Conservation (phyloP, 2,113 vertebrate species). For the Gambusia holbrooki region DNA sequence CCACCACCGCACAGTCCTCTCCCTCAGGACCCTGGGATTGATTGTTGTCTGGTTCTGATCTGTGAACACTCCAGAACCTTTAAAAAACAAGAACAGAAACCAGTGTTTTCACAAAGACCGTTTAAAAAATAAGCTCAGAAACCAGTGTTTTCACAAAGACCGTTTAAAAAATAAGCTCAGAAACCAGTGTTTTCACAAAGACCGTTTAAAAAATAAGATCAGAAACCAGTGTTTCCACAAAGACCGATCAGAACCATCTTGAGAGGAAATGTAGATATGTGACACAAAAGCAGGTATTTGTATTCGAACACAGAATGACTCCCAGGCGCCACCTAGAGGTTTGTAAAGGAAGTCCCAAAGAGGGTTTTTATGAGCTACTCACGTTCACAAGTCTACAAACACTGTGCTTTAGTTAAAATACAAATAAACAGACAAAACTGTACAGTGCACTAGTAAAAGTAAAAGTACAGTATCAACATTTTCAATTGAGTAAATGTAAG, state of each 20-base stretch:
- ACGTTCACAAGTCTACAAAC: no score
- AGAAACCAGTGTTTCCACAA: background rate
- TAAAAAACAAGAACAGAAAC: background rate
- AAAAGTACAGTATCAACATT: no score
- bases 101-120: background rate
- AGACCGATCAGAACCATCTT: background rate
- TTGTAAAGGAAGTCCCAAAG: background rate
- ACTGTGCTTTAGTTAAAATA: no score
- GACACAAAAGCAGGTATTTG: background rate
- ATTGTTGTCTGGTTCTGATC: slow-evolving; percentile 26
- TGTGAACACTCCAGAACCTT: slow-evolving; percentile 22
- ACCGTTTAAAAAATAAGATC: background rate
- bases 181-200: background rate
- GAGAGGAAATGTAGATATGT: background rate
- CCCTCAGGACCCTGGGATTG: background rate
- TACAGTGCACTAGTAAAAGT: no score
- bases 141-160: background rate
- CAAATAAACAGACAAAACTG: no score
- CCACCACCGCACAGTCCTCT: slow-evolving; percentile 47
- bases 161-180: background rate
- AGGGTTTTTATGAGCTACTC: background rate
- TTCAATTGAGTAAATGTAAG: no score
- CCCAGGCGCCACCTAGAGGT: slow-evolving; percentile 4
- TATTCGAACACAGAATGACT: background rate
- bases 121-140: no score